Evolutionary conservation across 1,140 invertebrate species (phyloP), one percentile per base, ranked within the genome.

Genomic region (Drosophila orena): DNA sequence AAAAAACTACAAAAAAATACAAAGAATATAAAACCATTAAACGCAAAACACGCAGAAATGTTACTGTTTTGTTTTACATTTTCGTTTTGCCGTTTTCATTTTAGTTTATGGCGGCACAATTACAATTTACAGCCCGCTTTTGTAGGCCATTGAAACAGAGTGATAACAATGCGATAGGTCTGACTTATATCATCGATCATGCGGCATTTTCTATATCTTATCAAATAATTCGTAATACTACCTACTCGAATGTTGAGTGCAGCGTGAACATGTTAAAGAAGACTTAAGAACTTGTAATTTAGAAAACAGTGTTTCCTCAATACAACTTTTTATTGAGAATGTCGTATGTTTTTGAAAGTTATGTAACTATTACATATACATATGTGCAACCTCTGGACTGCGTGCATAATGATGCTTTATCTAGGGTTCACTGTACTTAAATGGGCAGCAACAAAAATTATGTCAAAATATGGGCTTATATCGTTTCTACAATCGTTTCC

Each of bases 101-200:
- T 80, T 85, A 49, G 72, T 81, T 86, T 85, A 77, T 86, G 81
- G 81, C 77, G 81, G 85, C 81, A 85, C 85, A 85, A 80, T 85
- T 85, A 77, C 80, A 85, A 85, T 85, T 85, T 85, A 85, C 85
- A 70, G 17, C 17, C 17, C 17, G 0, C 1, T 17, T 50, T 50
- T 49, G 27, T 50, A 12, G 47, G 47, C 15, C 27, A 12, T 17
- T 50, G 12, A n/a, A 50, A 27, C 35, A 50, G 27, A 50, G 47
- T 50, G 27, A 50, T 50, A 50, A 50, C 49, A 50, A 30, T 0
- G 24, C 46, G 52, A 37, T 54, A 30, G 6, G 27, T 0, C 7
- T 7, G 34, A 2, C 42, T 20, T 17, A 49, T 49, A 17, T 17
- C 49, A 62, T 62, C 50, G 49, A 54, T 61, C 49, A 62, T 8